Evolutionary conservation across 2,113 vertebrate genomes (phyloP).

Genomic region (Lepus timidus): DNA sequence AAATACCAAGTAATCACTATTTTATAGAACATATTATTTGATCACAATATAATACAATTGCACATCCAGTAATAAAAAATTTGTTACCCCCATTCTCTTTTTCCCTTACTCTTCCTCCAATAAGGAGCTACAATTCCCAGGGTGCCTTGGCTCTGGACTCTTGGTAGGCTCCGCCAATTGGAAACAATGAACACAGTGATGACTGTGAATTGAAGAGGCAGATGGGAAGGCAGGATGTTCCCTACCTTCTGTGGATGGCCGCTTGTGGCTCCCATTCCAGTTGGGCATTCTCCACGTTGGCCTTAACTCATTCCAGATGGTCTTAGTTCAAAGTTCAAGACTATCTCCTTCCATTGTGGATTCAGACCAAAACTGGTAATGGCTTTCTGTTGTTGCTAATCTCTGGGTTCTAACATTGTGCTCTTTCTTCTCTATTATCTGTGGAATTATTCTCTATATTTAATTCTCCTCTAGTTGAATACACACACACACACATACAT

Average conservation of each 20-base stretch:
- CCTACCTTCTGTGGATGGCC: background rate
- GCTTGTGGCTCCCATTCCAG: background rate
- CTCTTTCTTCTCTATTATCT: background rate
- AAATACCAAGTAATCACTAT: conserved; percentile 16
- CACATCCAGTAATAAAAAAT: background rate
- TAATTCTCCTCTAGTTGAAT: background rate
- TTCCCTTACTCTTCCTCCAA: background rate
- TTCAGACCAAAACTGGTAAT: background rate
- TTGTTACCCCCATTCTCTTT: background rate
- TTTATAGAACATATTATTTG: background rate
- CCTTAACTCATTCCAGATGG: background rate
- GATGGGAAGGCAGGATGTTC: background rate
- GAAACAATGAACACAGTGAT: background rate
- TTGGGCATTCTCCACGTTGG: background rate
- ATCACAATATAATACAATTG: conserved; percentile 21
- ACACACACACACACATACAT: background rate
- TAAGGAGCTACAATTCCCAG: background rate
- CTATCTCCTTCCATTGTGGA: background rate
- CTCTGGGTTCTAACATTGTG: background rate
- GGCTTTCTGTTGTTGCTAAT: background rate
- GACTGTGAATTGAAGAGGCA: background rate
- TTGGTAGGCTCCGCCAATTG: background rate
- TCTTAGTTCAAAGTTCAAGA: background rate
- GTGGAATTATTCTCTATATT: background rate
- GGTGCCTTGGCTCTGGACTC: background rate